These are phyloP conservation scores for Drosophila nigricruria DNA, from an alignment of 2,888 invertebrate genomes.

Conservation along the genomic window DNA sequence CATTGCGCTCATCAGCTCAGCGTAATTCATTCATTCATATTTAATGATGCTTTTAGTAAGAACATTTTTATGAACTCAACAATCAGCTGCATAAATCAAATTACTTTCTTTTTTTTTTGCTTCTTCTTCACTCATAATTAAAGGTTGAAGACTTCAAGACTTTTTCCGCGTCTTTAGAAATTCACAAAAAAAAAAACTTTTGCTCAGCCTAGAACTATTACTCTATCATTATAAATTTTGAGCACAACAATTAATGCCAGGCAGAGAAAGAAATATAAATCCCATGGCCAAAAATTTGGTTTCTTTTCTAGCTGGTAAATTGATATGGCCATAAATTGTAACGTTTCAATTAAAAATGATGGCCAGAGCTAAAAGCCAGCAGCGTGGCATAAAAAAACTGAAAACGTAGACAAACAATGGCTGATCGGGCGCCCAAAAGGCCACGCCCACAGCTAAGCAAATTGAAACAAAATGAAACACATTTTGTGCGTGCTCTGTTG, in stretches of 20 bases:
- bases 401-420: conserved; percentile 42
- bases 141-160: background rate
- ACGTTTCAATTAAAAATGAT: conserved; percentile 69
- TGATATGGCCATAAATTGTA: conserved; percentile 51
- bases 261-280: background rate
- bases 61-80: conserved; percentile 24
- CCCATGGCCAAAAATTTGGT: too few species aligned
- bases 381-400: conserved; percentile 13
- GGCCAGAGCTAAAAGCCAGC: conserved; percentile 41
- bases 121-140: background rate
- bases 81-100: conserved; percentile 3
- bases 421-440: conserved; percentile 55
- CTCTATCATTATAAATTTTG: conserved; percentile 2
- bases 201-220: background rate
- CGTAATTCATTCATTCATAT: conserved; percentile 48
- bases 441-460: conserved; percentile 63
- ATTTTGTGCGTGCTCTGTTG: conserved; percentile 44
- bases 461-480: conserved; percentile 74
- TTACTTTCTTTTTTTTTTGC: background rate
- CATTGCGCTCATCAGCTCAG: conserved; percentile 34
- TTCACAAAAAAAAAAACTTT: background rate
- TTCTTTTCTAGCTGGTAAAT: conserved; percentile 34
- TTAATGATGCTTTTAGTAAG: conserved; percentile 37
- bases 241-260: background rate
- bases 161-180: background rate